Evolutionary conservation across 2,113 vertebrate genomes (phyloP).

Genomic region (Thunnus maccoyii): DNA sequence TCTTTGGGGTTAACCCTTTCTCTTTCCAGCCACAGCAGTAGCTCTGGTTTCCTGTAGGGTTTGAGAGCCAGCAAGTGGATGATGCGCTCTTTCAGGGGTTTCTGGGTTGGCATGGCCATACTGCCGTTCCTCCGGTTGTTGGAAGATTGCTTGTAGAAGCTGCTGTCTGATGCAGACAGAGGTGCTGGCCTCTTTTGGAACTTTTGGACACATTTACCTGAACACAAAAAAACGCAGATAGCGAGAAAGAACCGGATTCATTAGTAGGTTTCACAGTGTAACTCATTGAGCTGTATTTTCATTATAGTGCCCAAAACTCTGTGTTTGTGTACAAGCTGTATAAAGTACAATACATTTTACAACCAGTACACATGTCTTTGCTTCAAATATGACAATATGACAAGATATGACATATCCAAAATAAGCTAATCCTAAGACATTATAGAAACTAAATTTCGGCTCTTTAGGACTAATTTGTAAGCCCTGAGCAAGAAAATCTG

Average conservation of each 20-base stretch:
- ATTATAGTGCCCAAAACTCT: too few species aligned
- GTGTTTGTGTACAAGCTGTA: neutral
- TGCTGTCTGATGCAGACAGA: conserved; percentile 53
- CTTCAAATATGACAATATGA: neutral
- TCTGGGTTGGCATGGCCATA: conserved; percentile 50
- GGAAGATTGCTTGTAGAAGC: conserved; percentile 66
- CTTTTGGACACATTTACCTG: conserved; percentile 80
- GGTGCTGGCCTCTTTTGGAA: conserved; percentile 70
- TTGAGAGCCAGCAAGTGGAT: conserved; percentile 84
- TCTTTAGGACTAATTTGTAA: neutral
- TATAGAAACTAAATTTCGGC: neutral
- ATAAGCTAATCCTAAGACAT: conserved; percentile 15
- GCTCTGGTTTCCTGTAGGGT: conserved; percentile 83
- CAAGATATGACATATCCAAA: neutral
- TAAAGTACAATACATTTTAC: neutral
- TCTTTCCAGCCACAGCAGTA: conserved; percentile 83
- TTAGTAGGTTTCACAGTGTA: neutral
- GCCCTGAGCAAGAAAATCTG: neutral
- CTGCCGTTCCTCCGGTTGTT: conserved; percentile 66
- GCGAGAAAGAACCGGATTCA: neutral
- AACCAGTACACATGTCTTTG: neutral
- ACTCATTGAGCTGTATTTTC: neutral
- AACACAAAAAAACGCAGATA: neutral
- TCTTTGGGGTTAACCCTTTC: conserved; percentile 75
- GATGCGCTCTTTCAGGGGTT: conserved; percentile 81